These are phyloP conservation scores for Pardosa pseudoannulata DNA, from an alignment of 2,888 invertebrate genomes.

Conservation along the genomic window DNA sequence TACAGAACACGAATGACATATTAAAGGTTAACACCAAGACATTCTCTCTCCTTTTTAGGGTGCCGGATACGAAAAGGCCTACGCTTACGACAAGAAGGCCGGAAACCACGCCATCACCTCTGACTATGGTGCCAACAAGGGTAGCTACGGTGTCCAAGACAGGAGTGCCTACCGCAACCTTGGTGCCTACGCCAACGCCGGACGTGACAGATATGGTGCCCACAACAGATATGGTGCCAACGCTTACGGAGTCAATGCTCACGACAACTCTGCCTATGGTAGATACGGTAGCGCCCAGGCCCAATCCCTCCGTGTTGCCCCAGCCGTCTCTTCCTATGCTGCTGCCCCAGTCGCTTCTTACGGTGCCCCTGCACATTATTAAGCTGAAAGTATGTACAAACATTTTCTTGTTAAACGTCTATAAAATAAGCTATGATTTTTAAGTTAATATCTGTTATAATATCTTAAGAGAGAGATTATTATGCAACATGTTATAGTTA, in stretches of 20 bases:
- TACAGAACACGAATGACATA: too few relatives aligned
- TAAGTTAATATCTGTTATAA: too few relatives aligned
- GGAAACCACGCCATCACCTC: constrained; percentile 59
- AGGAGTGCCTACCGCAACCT: constrained; percentile 54
- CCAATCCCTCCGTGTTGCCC: constrained; percentile 32
- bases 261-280: constrained; percentile 52
- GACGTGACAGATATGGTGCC: constrained; percentile 61
- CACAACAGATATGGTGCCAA: constrained; percentile 55
- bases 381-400: too few relatives aligned
- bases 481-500: too few relatives aligned
- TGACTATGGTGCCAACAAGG: constrained; percentile 49
- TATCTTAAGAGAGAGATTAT: too few relatives aligned
- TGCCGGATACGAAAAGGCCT: constrained; percentile 69
- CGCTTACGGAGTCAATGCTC: constrained; percentile 46
- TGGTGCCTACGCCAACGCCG: constrained; percentile 60
- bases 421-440: too few relatives aligned
- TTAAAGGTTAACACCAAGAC: too few relatives aligned
- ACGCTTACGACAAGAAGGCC: constrained; percentile 70
- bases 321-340: not conserved
- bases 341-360: not conserved
- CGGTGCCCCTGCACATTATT: not conserved
- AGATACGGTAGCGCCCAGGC: constrained; percentile 49
- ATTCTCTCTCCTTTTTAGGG: constrained; percentile 16
- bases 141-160: constrained; percentile 46
- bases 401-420: too few relatives aligned